Percentiles rank a stretch among this genome's conserved stretches.
These are phyloP conservation scores for Bombyx huttoni DNA, from an alignment of 2,888 invertebrate species.

Conservation along the genomic window DNA sequence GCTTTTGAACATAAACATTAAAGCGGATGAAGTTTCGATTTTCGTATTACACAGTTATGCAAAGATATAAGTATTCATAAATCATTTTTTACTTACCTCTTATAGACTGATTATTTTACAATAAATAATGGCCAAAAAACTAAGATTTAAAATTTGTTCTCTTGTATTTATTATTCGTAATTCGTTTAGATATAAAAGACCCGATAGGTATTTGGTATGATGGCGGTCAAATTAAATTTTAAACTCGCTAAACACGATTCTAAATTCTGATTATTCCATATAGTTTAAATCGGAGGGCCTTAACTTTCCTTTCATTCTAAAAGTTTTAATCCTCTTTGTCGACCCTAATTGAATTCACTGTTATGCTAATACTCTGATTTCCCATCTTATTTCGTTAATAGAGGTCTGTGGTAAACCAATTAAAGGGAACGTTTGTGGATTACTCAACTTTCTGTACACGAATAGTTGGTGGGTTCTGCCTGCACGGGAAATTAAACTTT, in stretches of 20 bases:
- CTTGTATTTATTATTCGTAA: background rate
- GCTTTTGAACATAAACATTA: too few relatives aligned
- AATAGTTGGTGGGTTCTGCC: constrained; percentile 48
- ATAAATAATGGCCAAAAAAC: too few relatives aligned
- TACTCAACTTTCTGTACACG: constrained; percentile 58
- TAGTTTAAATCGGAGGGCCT: constrained; percentile 58
- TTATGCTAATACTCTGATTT: constrained; percentile 73
- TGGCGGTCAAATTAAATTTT: constrained; percentile 43
- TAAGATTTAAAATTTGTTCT: background rate
- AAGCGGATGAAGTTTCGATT: too few relatives aligned
- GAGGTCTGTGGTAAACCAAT: constrained; percentile 70
- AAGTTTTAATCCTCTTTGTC: constrained; percentile 73
- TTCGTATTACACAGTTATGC: too few relatives aligned
- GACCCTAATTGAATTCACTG: constrained; percentile 70
- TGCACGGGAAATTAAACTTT: constrained; percentile 42
- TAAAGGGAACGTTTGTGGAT: constrained; percentile 67
- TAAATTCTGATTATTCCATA: constrained; percentile 64
- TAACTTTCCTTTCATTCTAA: constrained; percentile 68
- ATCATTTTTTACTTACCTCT: too few relatives aligned
- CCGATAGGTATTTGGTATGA: constrained; percentile 8
- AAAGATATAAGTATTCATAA: too few relatives aligned
- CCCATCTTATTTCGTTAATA: constrained; percentile 72
- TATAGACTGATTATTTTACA: too few relatives aligned
- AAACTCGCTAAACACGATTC: constrained; percentile 50
- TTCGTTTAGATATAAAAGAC: background rate